A percentile compares a stretch with the other conserved stretches of the same genome.
Conservation (phyloP, 2,797 vertebrate genomes). For the Heliangelus exortis region DNA sequence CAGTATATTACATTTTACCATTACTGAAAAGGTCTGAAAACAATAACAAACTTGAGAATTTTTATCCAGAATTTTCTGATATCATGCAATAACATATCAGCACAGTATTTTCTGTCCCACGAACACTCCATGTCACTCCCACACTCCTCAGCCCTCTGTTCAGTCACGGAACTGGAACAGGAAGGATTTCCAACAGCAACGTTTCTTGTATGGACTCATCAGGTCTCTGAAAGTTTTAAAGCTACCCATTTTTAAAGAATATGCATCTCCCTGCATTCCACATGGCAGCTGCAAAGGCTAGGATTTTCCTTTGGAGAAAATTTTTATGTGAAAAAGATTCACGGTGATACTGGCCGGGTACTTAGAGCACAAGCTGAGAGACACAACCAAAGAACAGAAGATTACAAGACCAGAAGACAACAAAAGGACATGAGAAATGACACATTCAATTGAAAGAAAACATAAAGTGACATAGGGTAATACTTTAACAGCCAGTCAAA, state of each 20-base stretch:
- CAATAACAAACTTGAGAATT: neutral
- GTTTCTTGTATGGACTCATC: fast-evolving
- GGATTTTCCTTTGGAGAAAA: neutral
- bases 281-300: neutral
- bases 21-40: neutral
- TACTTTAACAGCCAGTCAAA: neutral
- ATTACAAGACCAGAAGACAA: neutral
- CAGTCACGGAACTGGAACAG: neutral
- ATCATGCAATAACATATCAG: neutral
- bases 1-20: neutral
- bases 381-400: neutral
- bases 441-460: neutral
- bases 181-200: neutral
- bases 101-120: neutral
- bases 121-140: neutral
- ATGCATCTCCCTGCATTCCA: neutral
- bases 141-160: neutral
- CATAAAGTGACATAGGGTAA: neutral
- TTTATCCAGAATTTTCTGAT: neutral
- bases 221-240: neutral
- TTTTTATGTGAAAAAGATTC: neutral
- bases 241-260: neutral
- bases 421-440: neutral
- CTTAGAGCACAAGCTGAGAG: neutral
- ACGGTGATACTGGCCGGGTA: neutral